A percentile compares a stretch with the other conserved stretches of the same genome.
These are phyloP conservation scores for Dryobotodes eremita DNA, from an alignment of 2,888 invertebrate species.

Conservation along the genomic window DNA sequence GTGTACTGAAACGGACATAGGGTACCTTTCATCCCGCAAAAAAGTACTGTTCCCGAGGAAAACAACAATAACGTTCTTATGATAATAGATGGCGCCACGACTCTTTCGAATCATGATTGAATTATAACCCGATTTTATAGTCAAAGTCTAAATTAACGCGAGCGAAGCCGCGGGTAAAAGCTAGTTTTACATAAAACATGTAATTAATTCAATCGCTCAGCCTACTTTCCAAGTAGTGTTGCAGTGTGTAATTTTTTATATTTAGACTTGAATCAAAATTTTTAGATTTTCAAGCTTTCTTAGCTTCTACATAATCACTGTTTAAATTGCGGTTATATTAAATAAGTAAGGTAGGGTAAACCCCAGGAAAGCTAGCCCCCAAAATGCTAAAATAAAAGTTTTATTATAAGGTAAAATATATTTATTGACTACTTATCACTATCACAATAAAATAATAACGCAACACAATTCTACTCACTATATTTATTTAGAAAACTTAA, in stretches of 20 bases:
- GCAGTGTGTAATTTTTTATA: neutral
- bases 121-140: no score
- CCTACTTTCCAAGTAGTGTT: neutral
- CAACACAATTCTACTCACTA: slow-evolving; percentile 5
- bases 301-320: neutral
- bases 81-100: no score
- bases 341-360: neutral
- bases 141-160: no score
- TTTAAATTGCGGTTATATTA: slow-evolving; percentile 1
- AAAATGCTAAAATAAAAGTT: slow-evolving; percentile 17
- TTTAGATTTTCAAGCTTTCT: neutral
- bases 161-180: no score
- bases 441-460: slow-evolving; percentile 17
- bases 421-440: slow-evolving; percentile 43
- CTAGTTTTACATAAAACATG: no score
- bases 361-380: neutral
- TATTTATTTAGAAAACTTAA: slow-evolving; percentile 68
- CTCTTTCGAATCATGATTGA: no score
- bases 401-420: slow-evolving; percentile 16
- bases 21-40: no score
- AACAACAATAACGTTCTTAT: no score
- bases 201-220: neutral
- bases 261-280: neutral
- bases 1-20: no score
- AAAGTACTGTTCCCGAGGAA: no score